Percentiles rank a stretch among this genome's conserved stretches.
These are phyloP conservation scores for Meleagris gallopavo DNA, from an alignment of 2,113 vertebrate species.

Conservation along the genomic window DNA sequence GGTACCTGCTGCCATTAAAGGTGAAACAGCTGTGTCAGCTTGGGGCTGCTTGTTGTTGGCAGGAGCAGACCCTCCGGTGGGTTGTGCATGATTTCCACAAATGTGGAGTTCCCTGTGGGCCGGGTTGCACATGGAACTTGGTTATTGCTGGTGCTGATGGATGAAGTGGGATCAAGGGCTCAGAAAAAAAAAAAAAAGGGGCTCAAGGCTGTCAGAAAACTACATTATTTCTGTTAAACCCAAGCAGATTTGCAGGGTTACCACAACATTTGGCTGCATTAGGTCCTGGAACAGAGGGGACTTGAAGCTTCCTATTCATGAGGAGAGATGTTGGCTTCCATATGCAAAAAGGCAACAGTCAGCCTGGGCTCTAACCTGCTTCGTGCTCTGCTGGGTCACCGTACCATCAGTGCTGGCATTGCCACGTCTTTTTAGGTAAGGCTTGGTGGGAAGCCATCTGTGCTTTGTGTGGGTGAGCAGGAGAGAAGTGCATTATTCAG, in stretches of 20 bases:
- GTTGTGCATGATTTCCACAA: background rate
- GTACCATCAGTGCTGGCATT: background rate
- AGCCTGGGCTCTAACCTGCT: background rate
- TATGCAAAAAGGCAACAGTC: background rate
- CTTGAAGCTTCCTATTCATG: background rate
- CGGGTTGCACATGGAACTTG: background rate
- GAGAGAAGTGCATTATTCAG: background rate
- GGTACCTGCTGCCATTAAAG: background rate
- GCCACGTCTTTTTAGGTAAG: accelerated
- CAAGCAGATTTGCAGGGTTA: accelerated
- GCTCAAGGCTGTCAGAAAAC: accelerated
- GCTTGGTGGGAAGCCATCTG: background rate
- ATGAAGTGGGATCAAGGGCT: background rate
- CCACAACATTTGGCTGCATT: accelerated
- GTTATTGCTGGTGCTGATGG: background rate
- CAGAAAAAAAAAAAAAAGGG: too few relatives aligned
- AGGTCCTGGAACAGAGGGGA: background rate
- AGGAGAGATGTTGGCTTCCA: background rate
- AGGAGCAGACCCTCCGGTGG: background rate
- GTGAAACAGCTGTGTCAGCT: background rate
- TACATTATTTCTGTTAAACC: background rate
- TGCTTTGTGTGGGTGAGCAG: accelerated
- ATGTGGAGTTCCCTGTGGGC: background rate
- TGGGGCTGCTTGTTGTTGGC: background rate
- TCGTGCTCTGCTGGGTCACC: background rate